Conservation (phyloP, 1,140 invertebrate species). For the Drosophila hydei region DNA sequence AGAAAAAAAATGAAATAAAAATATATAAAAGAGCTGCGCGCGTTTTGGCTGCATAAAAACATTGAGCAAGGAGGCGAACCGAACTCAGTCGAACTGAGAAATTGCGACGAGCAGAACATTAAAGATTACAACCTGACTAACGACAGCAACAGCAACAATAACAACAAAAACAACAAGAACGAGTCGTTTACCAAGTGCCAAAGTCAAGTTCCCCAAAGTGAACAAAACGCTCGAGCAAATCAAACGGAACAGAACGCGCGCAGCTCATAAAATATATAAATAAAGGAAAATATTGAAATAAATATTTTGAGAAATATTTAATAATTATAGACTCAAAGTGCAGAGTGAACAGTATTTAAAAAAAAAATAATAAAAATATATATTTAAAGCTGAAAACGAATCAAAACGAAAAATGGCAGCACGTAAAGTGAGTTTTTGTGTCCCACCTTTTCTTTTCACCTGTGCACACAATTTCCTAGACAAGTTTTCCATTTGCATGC, state of each 20-base stretch:
- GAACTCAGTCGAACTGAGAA: conserved; percentile 37
- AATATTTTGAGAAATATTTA: conserved; percentile 27
- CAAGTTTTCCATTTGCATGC: conserved; percentile 40
- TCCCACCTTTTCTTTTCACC: neutral
- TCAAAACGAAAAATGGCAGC: conserved; percentile 50
- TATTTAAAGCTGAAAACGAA: neutral
- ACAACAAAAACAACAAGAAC: neutral
- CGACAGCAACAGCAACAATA: conserved; percentile 22
- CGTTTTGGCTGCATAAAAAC: conserved; percentile 71
- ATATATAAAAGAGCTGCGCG: conserved; percentile 31
- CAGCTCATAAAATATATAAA: conserved; percentile 30
- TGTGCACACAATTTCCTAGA: conserved; percentile 16
- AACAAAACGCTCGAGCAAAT: conserved; percentile 43
- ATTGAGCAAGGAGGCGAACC: conserved; percentile 74
- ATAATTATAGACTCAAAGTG: conserved; percentile 19
- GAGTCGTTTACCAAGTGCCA: conserved; percentile 13
- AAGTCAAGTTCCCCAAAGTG: conserved; percentile 39
- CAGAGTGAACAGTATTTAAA: conserved; percentile 55
- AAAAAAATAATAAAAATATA: neutral
- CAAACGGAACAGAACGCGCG: conserved; percentile 35
- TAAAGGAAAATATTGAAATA: neutral
- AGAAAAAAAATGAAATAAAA: conserved; percentile 33
- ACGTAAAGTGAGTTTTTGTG: conserved; percentile 63
- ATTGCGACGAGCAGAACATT: conserved; percentile 36
- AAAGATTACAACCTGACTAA: conserved; percentile 26